Conservation (phyloP, 1,140 invertebrate genomes). For the Yoshiicerus persimilis region DNA sequence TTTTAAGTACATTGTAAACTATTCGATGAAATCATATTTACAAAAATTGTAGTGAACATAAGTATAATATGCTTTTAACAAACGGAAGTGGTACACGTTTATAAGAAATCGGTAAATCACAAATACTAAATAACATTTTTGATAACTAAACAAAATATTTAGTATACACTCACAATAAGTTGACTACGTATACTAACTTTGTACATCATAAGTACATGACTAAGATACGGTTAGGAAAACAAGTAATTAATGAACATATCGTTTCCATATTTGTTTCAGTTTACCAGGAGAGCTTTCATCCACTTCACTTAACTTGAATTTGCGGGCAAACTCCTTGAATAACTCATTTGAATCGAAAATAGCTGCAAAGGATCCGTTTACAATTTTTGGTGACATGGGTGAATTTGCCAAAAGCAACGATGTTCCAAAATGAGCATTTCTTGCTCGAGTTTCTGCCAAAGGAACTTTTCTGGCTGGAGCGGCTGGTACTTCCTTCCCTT, state of each 20-base stretch:
- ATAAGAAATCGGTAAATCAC: too few species aligned
- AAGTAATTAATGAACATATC: not conserved
- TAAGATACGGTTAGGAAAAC: not conserved
- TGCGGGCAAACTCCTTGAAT: slow-evolving; percentile 47
- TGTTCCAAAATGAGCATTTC: slow-evolving; percentile 80
- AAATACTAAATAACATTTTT: too few species aligned
- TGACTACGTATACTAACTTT: too few species aligned
- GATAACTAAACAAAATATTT: too few species aligned
- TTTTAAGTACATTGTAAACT: not conserved
- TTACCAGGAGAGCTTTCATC: slow-evolving; percentile 49
- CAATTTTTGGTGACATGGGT: slow-evolving; percentile 95
- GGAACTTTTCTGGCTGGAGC: slow-evolving; percentile 44
- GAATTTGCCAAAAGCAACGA: slow-evolving; percentile 90
- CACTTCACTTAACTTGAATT: slow-evolving; percentile 43
- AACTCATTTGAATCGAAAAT: slow-evolving; percentile 77
- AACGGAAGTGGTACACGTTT: too few species aligned
- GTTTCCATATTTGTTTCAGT: not conserved
- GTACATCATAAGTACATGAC: too few species aligned
- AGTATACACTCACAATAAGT: too few species aligned
- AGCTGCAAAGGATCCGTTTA: slow-evolving; percentile 93
- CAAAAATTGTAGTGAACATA: too few species aligned
- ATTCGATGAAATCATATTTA: too few species aligned
- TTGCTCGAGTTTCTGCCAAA: slow-evolving; percentile 70
- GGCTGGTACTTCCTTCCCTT: slow-evolving; percentile 55
- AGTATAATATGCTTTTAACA: too few species aligned